Conservation (phyloP, 2,797 vertebrate species). For the Gobionotothen gibberifrons region DNA sequence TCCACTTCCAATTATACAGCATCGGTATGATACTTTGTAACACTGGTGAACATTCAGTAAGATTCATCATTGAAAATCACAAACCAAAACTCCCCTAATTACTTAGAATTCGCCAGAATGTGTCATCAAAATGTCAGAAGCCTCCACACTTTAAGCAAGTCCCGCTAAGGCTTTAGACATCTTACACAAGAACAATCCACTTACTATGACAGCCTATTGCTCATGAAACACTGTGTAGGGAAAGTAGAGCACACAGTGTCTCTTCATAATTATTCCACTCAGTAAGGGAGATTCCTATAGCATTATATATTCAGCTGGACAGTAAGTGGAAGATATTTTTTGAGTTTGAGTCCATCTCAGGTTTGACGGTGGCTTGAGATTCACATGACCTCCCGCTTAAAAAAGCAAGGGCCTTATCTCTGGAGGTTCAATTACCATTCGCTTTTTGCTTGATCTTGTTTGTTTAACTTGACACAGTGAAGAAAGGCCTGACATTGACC, state of each 20-base stretch:
- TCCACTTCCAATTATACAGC: constrained; percentile 58
- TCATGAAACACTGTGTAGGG: constrained; percentile 47
- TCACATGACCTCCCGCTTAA: constrained; percentile 86
- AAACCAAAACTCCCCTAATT: constrained; percentile 71
- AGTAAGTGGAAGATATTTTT: constrained; percentile 32
- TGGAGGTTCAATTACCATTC: constrained; percentile 95
- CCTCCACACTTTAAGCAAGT: constrained; percentile 61
- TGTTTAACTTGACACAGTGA: constrained; percentile 99
- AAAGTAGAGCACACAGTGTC: constrained; percentile 43
- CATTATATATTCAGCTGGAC: constrained; percentile 33
- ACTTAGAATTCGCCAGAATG: constrained; percentile 58
- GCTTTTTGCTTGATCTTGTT: constrained; percentile 95
- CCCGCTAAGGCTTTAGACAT: constrained; percentile 53
- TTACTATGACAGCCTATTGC: constrained; percentile 66
- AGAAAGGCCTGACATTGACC: constrained; percentile 98
- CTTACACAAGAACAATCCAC: constrained; percentile 57
- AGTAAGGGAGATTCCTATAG: constrained; percentile 17
- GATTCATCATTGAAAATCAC: constrained; percentile 58
- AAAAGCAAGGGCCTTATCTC: constrained; percentile 88
- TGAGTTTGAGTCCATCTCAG: constrained; percentile 43
- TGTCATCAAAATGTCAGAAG: constrained; percentile 72
- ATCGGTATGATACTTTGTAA: constrained; percentile 42
- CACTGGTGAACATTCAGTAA: constrained; percentile 46
- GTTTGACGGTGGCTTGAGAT: constrained; percentile 60
- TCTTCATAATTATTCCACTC: constrained; percentile 53